These are phyloP conservation scores for Salminus brasiliensis DNA, from an alignment of 2,113 vertebrate species.

Conservation along the genomic window DNA sequence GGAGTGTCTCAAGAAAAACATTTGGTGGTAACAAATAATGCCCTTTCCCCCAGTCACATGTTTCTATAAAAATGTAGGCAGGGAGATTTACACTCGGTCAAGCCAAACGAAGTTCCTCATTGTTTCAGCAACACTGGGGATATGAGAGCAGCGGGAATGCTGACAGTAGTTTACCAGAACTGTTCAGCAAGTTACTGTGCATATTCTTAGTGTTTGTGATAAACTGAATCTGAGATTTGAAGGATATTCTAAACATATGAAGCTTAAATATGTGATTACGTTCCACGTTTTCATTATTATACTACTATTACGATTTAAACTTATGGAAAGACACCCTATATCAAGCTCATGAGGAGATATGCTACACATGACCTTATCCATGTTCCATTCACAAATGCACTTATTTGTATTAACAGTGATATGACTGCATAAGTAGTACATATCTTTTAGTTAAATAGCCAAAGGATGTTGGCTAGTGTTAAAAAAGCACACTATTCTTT, in stretches of 20 bases:
- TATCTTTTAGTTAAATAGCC: no score
- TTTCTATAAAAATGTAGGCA: slow-evolving; percentile 71
- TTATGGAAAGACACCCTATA: no score
- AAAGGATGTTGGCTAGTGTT: no score
- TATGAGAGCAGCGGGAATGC: background rate
- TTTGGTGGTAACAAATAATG: slow-evolving; percentile 31
- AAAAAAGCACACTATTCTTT: no score
- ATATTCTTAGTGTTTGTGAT: background rate
- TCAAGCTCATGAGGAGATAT: no score
- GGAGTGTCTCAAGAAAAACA: background rate
- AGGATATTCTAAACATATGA: background rate
- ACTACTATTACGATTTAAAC: no score
- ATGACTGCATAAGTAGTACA: no score
- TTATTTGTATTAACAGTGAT: no score
- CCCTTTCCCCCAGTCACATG: slow-evolving; percentile 69
- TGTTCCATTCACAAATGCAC: no score
- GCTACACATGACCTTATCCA: no score
- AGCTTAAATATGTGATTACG: background rate
- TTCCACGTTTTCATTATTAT: background rate
- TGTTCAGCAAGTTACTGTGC: background rate
- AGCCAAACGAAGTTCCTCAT: slow-evolving; percentile 72
- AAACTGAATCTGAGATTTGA: background rate
- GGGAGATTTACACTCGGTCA: slow-evolving; percentile 72
- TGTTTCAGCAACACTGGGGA: slow-evolving; percentile 5
- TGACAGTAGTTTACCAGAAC: background rate